Evolutionary conservation across 2,888 invertebrate species (phyloP), one percentile per base, ranked within the genome.

Genomic region (Papilio elwesi): DNA sequence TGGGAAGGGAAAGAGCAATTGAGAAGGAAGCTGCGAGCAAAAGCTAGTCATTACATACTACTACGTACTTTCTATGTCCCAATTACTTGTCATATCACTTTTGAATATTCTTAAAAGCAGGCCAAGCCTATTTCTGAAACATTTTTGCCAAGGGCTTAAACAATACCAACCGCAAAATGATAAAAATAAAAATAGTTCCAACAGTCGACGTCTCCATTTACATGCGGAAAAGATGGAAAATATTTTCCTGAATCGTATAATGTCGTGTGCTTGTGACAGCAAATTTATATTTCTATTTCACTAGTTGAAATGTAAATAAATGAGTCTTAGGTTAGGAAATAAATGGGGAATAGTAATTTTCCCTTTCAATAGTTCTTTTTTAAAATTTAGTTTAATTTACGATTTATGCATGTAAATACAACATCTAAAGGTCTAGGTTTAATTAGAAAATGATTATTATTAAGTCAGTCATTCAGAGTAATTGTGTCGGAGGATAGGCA

Each of bases 161-260:
- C 53, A 55, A 47, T 68, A 57, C 26, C 48, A 48, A 13, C 43
- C 26, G 26, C n/a, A 12, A 53, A 55, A 67, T 67, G 47, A 68
- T 57, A 68, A 55, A 36, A 68, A 68, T 68, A 26, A 11, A 48
- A 57, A 36, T 55, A 48, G 26, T 48, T 47, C 49, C 49, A 48
- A 57, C 49, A 68, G 57, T 57, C 68, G 57, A 48, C 55, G 67
- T 26, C 47, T 36, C 6, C 57, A 57, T 68, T 57, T 57, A 57
- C 68, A 49, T 68, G 47, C 48, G 47, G 68, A 57, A 48, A 68
- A 68, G 68, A 57, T 57, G 68, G 55, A n/a, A 68, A 68, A 68
- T 57, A 57, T 68, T 55, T 68, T 57, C 57, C 47, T 48, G 57
- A 47, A 68, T 68, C 16, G 51, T 36, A 36, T 55, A 55, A 26